Percentiles rank a stretch among this genome's conserved stretches.
Evolutionary conservation across 2,797 vertebrate genomes (phyloP).

Genomic region (Falco biarmicus): DNA sequence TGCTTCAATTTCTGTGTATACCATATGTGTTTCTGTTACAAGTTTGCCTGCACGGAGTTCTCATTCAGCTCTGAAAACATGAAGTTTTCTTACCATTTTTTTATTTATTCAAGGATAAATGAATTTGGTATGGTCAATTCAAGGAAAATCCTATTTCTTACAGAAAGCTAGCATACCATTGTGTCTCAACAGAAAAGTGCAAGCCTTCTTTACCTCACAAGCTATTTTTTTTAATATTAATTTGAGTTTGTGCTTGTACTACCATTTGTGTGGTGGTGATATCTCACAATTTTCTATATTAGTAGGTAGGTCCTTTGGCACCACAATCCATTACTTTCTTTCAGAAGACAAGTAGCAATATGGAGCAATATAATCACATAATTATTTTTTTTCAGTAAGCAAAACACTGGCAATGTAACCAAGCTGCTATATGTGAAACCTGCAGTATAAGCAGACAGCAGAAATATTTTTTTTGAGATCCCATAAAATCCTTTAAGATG

Average conservation of each 20-base stretch:
- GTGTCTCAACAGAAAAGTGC: neutral
- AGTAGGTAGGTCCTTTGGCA: neutral
- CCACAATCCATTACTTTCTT: neutral
- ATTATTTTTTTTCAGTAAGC: neutral
- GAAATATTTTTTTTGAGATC: neutral
- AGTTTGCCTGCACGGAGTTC: neutral
- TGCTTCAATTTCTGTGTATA: neutral
- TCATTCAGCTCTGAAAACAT: neutral
- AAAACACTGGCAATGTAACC: neutral
- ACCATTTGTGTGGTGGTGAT: neutral
- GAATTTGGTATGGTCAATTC: neutral
- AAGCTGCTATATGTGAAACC: neutral
- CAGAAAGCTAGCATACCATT: neutral
- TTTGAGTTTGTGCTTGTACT: neutral
- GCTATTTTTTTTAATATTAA: neutral
- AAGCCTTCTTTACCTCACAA: neutral
- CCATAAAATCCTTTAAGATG: neutral
- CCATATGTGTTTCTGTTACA: constrained; percentile 1
- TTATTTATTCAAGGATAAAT: constrained; percentile 15
- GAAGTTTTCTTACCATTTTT: neutral
- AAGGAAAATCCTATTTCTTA: neutral
- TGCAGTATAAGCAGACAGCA: neutral
- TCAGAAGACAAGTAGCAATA: neutral
- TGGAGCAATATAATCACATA: neutral
- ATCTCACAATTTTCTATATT: neutral